Evolutionary conservation across 2,113 vertebrate genomes (phyloP), one percentile per base, ranked within the genome.

Genomic region (Menidia beryllina): DNA sequence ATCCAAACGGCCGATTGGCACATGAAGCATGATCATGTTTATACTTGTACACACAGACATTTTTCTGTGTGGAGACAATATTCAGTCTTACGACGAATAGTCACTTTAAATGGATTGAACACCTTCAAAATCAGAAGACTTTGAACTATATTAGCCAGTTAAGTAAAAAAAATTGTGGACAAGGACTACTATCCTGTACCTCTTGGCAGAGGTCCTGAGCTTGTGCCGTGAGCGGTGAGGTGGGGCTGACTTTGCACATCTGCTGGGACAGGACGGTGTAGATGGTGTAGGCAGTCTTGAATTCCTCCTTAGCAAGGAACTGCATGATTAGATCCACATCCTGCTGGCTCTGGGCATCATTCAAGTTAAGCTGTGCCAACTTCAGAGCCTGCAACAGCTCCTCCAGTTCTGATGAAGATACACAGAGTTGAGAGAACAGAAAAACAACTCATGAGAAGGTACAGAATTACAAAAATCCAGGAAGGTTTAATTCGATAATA

Each of bases 341-440:
- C 75, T 96, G 94, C 91, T 97, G 96, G 92, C 96, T 98, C 92
- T 98, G 97, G 71, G 93, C 86, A 86, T 98, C 97, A 67, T 87
- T 81, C 91, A 99, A 91, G 68, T 94, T 69, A 27, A 93, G 91
- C 64, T 96, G 94, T 65, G 95, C 94, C 73, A 94, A 94, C 85
- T 94, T 95, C 88, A 99, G 93, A 45, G 96, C 96, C 81, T 93
- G 89, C 82, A 96, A 91, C 69, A 98, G 81, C 48, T 98, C 96
- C 76, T 94, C 95, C 89, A 97, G 85, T 71, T 97, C 97, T 99
- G 93, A 59, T 52, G 48, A 21, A 67, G 69, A 74, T 30, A 48
- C 30, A 61, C 17, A 55, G n/a, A 56, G 39, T 41, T 14, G 14
- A 5, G 38, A 34, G 34, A 74, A 49, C 6, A 50, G 43, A 52